phyloP scores from a whole-genome alignment of 2,888 invertebrate genomes.

The Carabus problematicus region DNA sequence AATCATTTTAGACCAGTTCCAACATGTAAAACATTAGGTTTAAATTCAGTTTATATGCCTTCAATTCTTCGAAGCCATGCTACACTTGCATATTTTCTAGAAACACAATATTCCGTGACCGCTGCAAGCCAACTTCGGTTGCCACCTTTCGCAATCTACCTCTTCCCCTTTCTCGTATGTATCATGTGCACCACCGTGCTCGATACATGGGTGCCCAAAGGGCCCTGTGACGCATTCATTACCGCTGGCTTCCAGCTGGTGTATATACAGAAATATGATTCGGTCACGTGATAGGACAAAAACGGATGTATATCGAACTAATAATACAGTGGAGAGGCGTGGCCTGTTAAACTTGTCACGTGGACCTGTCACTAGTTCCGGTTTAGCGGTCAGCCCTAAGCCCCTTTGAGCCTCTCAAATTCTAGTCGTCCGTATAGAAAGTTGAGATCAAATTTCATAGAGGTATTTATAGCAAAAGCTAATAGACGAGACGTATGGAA shows the following conservation, averaged over 20 bases:
- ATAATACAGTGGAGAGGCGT: background rate
- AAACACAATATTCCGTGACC: background rate
- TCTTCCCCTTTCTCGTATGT: background rate
- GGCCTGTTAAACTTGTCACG: slow-evolving; percentile 1
- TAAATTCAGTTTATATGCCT: too few species aligned
- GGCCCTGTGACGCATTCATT: slow-evolving; percentile 31
- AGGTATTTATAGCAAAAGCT: too few species aligned
- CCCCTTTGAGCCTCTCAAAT: too few species aligned
- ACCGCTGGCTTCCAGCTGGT: slow-evolving; percentile 22
- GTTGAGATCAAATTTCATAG: too few species aligned
- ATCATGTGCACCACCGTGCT: background rate
- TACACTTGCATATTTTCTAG: background rate
- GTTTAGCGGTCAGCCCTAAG: too few species aligned
- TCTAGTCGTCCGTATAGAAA: too few species aligned
- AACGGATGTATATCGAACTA: slow-evolving; percentile 19
- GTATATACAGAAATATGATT: slow-evolving; percentile 29
- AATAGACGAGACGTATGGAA: too few species aligned
- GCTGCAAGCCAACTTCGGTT: background rate
- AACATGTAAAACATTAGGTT: too few species aligned
- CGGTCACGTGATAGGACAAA: slow-evolving; percentile 32
- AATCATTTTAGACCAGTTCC: too few species aligned
- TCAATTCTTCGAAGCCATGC: too few species aligned
- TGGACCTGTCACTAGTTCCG: slow-evolving; percentile 2
- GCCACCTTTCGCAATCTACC: too few species aligned
- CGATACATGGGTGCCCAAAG: background rate